Conservation (phyloP, 1,140 invertebrate species). For the Daktulosphaira vitifoliae region DNA sequence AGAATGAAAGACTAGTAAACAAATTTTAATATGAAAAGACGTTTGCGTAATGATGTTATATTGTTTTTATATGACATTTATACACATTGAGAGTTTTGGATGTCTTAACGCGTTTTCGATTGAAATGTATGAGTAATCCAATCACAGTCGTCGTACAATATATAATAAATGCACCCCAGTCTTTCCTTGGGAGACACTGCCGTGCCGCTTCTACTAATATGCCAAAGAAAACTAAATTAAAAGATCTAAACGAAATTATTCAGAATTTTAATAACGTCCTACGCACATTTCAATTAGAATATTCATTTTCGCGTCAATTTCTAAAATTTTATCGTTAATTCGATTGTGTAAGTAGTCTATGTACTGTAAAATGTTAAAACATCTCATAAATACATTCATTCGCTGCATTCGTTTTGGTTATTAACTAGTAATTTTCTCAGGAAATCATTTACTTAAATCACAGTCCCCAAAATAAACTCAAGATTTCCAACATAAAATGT, state of each 20-base stretch:
- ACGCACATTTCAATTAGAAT: slow-evolving; percentile 19
- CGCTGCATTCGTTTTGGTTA: too few species aligned
- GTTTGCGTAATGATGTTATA: too few species aligned
- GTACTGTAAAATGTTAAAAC: too few species aligned
- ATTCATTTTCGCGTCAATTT: slow-evolving; percentile 30
- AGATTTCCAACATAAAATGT: too few species aligned
- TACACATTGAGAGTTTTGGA: too few species aligned
- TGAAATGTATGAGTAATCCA: slow-evolving; percentile 29
- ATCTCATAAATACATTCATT: too few species aligned
- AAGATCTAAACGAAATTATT: slow-evolving; percentile 23
- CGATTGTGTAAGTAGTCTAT: neutral
- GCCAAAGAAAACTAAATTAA: slow-evolving; percentile 29
- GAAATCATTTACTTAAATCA: too few species aligned
- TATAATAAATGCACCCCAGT: slow-evolving; percentile 17
- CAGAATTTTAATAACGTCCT: slow-evolving; percentile 24
- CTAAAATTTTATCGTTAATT: slow-evolving; percentile 31
- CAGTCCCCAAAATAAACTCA: too few species aligned
- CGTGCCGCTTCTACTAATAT: neutral
- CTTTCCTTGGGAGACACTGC: neutral
- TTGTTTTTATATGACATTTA: too few species aligned
- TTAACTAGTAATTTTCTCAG: too few species aligned
- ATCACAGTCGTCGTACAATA: slow-evolving; percentile 19
- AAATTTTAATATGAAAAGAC: too few species aligned
- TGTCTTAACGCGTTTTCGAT: slow-evolving; percentile 11
- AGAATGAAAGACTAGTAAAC: too few species aligned